Conservation (phyloP, 1,140 invertebrate species). For the Drosophila pectinifera region DNA sequence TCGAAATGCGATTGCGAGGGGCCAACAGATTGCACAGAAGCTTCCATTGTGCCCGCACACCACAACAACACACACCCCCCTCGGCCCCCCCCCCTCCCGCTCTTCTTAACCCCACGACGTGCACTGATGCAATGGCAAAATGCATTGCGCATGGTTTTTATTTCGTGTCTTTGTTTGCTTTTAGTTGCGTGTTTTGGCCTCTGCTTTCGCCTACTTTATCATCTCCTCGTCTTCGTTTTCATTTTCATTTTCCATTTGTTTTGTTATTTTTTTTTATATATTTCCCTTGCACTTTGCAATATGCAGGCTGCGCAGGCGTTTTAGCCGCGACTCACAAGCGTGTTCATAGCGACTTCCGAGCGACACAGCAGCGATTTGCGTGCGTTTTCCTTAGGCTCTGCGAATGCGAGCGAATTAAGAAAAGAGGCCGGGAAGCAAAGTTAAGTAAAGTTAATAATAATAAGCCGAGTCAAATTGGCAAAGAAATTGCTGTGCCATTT, state of each 20-base stretch:
- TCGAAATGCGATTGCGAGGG: conserved; percentile 51
- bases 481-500: conserved; percentile 21
- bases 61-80: not conserved
- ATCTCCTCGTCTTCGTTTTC: conserved; percentile 9
- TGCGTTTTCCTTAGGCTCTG: not conserved
- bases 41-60: conserved; percentile 51
- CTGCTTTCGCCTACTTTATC: conserved; percentile 23
- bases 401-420: not conserved
- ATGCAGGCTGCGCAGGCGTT: conserved; percentile 57
- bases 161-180: conserved; percentile 31
- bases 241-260: conserved; percentile 12
- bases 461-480: conserved; percentile 12
- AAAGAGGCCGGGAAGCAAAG: conserved; percentile 8
- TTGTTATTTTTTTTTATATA: not conserved
- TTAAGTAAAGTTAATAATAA: conserved; percentile 12
- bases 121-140: conserved; percentile 71
- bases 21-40: conserved; percentile 50
- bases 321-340: conserved; percentile 34
- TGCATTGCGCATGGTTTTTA: conserved; percentile 68
- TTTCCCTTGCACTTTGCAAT: conserved; percentile 15
- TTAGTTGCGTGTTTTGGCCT: conserved; percentile 64
- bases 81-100: not conserved
- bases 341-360: conserved; percentile 20
- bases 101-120: conserved; percentile 10
- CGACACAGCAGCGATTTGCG: not conserved